Evolutionary conservation across 2,888 invertebrate genomes (phyloP).

Genomic region (Bimastos eiseni): DNA sequence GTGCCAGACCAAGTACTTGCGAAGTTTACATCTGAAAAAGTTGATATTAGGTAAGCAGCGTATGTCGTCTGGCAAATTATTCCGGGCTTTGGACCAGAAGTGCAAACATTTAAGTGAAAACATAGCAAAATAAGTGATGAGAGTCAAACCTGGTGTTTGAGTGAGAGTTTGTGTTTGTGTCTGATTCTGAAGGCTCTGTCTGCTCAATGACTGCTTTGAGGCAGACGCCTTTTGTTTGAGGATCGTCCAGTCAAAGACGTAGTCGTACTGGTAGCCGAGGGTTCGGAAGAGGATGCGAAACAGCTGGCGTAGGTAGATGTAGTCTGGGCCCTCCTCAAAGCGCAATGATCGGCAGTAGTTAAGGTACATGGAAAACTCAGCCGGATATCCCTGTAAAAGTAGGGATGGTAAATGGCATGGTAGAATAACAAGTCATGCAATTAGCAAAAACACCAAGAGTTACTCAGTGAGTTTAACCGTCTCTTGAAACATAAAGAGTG

Average conservation of each 20-base stretch:
- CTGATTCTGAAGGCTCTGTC: neutral
- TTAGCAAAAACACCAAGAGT: neutral
- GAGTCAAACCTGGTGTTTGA: conserved; percentile 5
- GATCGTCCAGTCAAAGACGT: conserved; percentile 84
- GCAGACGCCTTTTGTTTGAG: conserved; percentile 84
- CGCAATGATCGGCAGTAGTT: conserved; percentile 97
- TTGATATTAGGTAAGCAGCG: no score
- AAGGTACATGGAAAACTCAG: conserved; percentile 99
- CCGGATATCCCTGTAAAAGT: conserved; percentile 80
- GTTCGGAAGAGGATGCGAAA: conserved; percentile 99
- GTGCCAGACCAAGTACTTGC: no score
- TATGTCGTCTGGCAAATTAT: no score
- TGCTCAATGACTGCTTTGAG: neutral
- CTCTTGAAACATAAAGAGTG: no score
- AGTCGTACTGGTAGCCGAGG: conserved; percentile 80
- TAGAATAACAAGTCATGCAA: neutral
- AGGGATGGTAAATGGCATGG: neutral
- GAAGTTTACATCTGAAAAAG: no score
- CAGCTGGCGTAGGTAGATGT: conserved; percentile 98
- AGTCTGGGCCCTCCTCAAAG: conserved; percentile 98
- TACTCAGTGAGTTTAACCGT: no score
- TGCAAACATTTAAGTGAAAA: no score
- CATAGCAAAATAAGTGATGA: neutral
- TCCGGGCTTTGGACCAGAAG: no score
- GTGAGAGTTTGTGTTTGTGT: neutral